phyloP scores from a whole-genome alignment of 2,113 vertebrate species.

The Otus sunia region DNA sequence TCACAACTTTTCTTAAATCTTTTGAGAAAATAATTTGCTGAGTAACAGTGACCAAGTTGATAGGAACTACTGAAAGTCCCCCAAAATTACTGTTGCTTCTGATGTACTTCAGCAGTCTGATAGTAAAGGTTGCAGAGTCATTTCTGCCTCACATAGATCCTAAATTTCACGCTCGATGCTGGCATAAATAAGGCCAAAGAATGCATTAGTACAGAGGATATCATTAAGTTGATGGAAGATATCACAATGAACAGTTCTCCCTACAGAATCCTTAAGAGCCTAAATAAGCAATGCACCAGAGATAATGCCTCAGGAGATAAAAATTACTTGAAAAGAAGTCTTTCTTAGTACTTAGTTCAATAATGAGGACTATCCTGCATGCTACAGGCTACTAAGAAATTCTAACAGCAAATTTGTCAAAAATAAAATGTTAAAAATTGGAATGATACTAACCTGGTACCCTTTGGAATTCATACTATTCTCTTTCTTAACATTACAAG shows the following conservation, averaged over 20 bases:
- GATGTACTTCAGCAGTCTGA: background rate
- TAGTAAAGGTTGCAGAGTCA: background rate
- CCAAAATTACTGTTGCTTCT: background rate
- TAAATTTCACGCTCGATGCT: background rate
- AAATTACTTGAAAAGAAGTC: background rate
- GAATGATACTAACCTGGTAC: background rate
- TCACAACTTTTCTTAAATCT: background rate
- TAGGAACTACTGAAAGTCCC: background rate
- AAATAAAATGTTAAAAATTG: background rate
- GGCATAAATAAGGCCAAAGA: background rate
- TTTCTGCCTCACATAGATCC: background rate
- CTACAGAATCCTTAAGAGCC: background rate
- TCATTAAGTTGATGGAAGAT: background rate
- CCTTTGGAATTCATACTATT: background rate
- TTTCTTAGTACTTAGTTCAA: background rate
- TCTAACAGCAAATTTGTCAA: background rate
- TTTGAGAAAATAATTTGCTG: background rate
- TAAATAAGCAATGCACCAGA: background rate
- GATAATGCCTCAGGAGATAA: background rate
- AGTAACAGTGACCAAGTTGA: background rate
- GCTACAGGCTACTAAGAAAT: background rate
- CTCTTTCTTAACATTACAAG: background rate
- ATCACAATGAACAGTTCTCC: background rate
- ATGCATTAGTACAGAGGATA: background rate
- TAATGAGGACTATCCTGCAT: background rate